Base-by-base conservation (phyloP, 2,888 invertebrate species). In the Eutolmus rufibarbis region DNA sequence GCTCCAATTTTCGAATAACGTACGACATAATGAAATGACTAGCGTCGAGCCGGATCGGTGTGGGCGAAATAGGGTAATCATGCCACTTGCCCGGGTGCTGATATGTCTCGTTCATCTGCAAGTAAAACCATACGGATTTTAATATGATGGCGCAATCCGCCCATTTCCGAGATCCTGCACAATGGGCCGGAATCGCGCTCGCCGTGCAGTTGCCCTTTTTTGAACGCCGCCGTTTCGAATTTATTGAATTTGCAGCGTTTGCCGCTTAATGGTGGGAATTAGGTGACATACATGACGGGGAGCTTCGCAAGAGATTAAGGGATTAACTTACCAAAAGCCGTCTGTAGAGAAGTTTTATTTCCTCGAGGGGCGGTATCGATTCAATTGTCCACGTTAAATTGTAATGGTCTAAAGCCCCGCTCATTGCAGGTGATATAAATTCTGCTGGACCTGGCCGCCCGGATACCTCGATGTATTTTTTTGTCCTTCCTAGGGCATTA, bases 31-130 rank as follows among this genome's bases (percentile, higher is more conserved):
- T 92, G 89, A 94, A 94, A 90, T 94, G 94, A 81, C 91, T 91
- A 56, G 90, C 90, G 88, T 92, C 92, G 23, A 91, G 91, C 86
- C 93, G 90, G 77, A 92, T 90, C 37, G 92, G 91, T 46, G 91
- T 91, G 74, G 93, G 92, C 87, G 92, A 92, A 88, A 93, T 92
- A 89, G 92, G 91, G 89, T 91, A 91, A 89, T 96, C 95, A 91
- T 95, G 95, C 95, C 95, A 96, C 88, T 95, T 94, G 0, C 95
- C 95, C 1, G 95, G 95, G 91, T 94, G 94, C 90, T 95, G 95
- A 93, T 95, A 95, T 0, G 95, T 94, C 92, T 95, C 95, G 93
- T 95, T 95, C 92, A 95, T 95, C 95, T 95, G 93, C 2, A 90
- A 90, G 88, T 74, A 74, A 34, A 82, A 87, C 3, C 85, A 86